phyloP scores from a whole-genome alignment of 2,797 vertebrate species.

The Lepus oiostolus region DNA sequence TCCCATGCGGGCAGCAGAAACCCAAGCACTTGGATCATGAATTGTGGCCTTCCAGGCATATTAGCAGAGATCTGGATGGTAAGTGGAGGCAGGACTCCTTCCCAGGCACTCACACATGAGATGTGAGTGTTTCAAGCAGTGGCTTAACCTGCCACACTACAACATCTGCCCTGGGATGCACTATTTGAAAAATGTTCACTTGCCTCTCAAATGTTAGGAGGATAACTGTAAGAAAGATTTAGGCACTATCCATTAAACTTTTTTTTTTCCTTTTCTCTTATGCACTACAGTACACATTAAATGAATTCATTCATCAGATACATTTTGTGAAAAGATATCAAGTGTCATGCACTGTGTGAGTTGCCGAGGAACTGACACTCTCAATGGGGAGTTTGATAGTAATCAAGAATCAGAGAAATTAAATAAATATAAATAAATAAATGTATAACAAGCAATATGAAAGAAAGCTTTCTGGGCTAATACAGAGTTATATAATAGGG shows the following conservation, averaged over 20 bases:
- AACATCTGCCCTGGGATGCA: not conserved
- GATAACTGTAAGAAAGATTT: not conserved
- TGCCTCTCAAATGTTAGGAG: constrained; percentile 38
- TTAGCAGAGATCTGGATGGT: too few relatives aligned
- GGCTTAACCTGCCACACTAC: too few relatives aligned
- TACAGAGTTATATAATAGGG: not conserved
- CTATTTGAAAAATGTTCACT: not conserved
- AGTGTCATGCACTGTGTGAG: not conserved
- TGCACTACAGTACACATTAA: not conserved
- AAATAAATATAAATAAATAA: not conserved
- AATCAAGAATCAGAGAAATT: constrained; percentile 10
- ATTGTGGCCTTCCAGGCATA: too few relatives aligned
- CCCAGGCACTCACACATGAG: too few relatives aligned
- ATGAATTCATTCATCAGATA: not conserved
- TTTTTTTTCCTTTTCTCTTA: not conserved
- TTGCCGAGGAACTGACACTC: not conserved
- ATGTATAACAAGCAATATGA: not conserved
- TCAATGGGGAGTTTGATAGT: not conserved
- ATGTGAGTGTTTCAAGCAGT: too few relatives aligned
- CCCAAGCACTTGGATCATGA: too few relatives aligned
- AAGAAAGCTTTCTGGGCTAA: not conserved
- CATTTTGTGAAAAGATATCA: not conserved
- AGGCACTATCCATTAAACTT: not conserved
- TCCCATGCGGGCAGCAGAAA: too few relatives aligned
- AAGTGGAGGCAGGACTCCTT: too few relatives aligned